Percentiles rank a stretch among this genome's conserved stretches.
Conservation (phyloP, 2,797 vertebrate genomes). For the Pogoniulus pusillus region DNA sequence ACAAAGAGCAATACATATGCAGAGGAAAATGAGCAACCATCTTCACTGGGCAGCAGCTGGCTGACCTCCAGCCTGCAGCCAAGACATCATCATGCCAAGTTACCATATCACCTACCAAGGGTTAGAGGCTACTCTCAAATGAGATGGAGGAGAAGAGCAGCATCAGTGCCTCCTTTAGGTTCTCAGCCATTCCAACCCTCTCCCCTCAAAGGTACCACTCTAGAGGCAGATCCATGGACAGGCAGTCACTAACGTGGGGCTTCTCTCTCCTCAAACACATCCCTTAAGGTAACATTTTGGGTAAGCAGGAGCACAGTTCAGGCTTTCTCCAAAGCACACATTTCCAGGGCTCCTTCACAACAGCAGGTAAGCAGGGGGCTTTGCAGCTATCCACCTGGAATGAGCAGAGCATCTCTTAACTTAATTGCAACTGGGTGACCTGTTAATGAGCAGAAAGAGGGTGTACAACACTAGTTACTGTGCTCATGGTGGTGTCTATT, state of each 20-base stretch:
- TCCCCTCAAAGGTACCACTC: neutral
- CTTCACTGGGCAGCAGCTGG: neutral
- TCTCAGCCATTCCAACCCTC: neutral
- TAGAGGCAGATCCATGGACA: neutral
- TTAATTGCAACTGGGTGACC: neutral
- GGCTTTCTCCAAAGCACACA: neutral
- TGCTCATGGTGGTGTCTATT: neutral
- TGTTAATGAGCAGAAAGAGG: neutral
- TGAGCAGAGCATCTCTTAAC: neutral
- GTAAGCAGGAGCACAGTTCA: neutral
- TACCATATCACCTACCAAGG: neutral
- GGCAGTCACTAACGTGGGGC: fast-evolving
- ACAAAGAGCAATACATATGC: neutral
- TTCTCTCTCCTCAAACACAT: neutral
- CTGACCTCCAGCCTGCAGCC: neutral
- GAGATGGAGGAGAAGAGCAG: neutral
- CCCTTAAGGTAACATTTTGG: neutral
- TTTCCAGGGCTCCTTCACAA: neutral
- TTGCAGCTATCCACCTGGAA: neutral
- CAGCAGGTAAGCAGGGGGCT: neutral
- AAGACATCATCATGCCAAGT: neutral
- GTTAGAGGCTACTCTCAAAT: neutral
- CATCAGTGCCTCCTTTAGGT: neutral
- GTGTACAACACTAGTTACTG: neutral
- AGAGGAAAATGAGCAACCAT: neutral